phyloP scores from a whole-genome alignment of 2,888 invertebrate genomes.

The Megalurothrips usitatus region DNA sequence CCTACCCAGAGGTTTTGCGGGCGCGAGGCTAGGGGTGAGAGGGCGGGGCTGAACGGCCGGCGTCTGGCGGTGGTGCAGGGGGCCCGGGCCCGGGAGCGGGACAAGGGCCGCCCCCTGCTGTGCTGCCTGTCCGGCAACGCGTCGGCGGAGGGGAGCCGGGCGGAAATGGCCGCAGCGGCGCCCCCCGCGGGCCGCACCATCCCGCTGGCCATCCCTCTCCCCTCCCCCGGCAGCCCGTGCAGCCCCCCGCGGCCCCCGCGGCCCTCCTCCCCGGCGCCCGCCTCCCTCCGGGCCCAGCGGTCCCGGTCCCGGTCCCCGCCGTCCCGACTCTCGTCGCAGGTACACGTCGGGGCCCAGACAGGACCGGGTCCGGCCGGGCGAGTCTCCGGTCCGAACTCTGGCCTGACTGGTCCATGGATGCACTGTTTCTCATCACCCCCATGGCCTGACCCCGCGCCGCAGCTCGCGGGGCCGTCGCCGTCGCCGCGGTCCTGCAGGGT shows the following conservation, averaged over 20 bases:
- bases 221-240: background rate
- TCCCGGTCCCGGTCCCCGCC: background rate
- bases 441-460: background rate
- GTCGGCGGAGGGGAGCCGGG: background rate
- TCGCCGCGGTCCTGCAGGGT: background rate
- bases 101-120: conserved; percentile 1
- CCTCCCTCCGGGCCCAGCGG: background rate
- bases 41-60: too few species aligned
- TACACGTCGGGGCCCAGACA: too few species aligned
- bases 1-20: background rate
- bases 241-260: background rate
- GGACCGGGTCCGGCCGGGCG: too few species aligned
- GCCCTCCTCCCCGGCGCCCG: background rate
- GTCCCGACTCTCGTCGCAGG: background rate
- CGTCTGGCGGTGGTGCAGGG: background rate
- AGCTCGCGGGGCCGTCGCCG: background rate
- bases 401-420: too few species aligned
- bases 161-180: background rate
- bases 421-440: background rate
- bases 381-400: too few species aligned
- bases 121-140: conserved; percentile 18
- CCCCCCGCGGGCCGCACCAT: background rate
- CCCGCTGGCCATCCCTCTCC: background rate
- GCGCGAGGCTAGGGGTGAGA: background rate
- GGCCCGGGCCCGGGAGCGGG: background rate